Base-by-base conservation (phyloP, 2,113 vertebrate genomes). In the Dasyurus viverrinus region DNA sequence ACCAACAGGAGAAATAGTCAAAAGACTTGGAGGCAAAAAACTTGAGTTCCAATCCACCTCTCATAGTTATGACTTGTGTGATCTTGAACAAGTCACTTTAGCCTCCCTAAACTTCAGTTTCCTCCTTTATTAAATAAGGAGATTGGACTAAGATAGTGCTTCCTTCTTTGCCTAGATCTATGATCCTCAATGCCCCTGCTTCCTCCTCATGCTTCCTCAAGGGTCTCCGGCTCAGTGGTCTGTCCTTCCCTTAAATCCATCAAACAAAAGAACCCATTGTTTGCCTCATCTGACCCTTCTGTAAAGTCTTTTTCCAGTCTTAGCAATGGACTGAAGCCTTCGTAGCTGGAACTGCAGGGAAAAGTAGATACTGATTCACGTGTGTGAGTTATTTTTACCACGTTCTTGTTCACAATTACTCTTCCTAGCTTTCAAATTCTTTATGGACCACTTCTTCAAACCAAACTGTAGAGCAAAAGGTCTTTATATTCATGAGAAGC, bases 371-470 rank as follows among this genome's bases (percentile, higher is more conserved):
- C n/a, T n/a, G 42, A 84, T 22, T 84, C 68, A 84, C 19, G 6
- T 42, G 68, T 68, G 11, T 42, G n/a, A 84, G 36, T 8, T 84
- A 84, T 42, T 42, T 84, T 84, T 42, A n/a, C 16, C 68, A 84
- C 95, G 57, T 93, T 76, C 89, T 89, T 27, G 68, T 60, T 24
- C 36, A 42, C 53, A 10, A 42, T 93, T 91, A 42, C 8, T 50
- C 94, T 93, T 89, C 30, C 46, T 36, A 84, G 36, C 68, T 84
- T 84, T 84, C 36, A 76, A 5, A 84, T 84, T 84, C 68, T 42
- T 84, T 84, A 84, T 84, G 68, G 36, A 84, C n/a, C 68, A 84
- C n/a, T 84, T 84, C 68, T 84, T 84, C 68, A 84, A 91, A 92
- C 84, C 48, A 92, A 22, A 84, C 68, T 84, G n/a, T 84, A 84